Conservation (phyloP, 2,113 vertebrate species). For the Noctilio leporinus region DNA sequence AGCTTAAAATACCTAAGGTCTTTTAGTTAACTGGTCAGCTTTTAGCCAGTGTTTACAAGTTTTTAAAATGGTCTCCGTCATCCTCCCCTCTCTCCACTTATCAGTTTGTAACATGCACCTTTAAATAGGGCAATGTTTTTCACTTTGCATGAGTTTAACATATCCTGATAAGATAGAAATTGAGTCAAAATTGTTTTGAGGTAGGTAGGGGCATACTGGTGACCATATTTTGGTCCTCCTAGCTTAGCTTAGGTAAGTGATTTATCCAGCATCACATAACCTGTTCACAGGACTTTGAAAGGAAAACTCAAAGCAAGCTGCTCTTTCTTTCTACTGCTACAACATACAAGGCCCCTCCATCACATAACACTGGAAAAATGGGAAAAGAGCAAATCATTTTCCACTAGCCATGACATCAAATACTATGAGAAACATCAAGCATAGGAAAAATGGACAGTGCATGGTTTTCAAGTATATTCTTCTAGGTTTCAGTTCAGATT, state of each 20-base stretch:
- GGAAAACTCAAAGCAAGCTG: background rate
- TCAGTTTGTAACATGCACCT: background rate
- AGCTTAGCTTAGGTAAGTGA: background rate
- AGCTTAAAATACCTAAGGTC: background rate
- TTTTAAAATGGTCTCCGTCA: background rate
- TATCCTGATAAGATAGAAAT: background rate
- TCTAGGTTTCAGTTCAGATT: background rate
- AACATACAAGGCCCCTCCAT: background rate
- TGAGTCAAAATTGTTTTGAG: background rate
- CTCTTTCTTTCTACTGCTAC: background rate
- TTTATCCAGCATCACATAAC: background rate
- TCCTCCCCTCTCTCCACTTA: background rate
- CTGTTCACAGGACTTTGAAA: background rate
- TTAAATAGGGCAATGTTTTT: background rate
- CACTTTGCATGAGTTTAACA: background rate
- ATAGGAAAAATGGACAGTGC: background rate
- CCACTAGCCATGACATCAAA: background rate
- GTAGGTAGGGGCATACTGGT: background rate
- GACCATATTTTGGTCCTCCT: background rate
- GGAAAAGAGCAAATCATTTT: background rate
- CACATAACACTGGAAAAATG: background rate
- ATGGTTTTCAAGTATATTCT: background rate
- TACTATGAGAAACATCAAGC: background rate
- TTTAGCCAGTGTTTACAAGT: background rate
- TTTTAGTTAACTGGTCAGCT: background rate